These are phyloP conservation scores for Pristionchus exspectatus DNA, from an alignment of 2,888 invertebrate species.

Conservation along the genomic window DNA sequence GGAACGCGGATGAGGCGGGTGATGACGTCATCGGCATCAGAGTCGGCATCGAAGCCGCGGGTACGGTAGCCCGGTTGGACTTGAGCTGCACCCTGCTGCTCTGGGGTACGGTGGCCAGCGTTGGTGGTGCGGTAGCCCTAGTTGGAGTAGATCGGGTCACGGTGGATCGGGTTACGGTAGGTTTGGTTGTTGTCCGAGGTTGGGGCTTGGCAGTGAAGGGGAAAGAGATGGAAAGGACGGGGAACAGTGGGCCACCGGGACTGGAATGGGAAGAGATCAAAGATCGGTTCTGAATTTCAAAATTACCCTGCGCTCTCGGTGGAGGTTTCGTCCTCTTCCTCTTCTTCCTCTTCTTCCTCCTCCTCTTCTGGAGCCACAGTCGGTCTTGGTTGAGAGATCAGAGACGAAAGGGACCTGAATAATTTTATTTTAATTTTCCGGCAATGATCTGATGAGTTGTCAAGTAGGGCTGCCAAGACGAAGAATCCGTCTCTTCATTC, in stretches of 20 bases:
- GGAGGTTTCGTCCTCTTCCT: slow-evolving; percentile 50
- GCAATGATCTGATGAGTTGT: too few relatives aligned
- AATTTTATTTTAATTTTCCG: too few relatives aligned
- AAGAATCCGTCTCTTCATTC: too few relatives aligned
- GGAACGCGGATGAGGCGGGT: not conserved
- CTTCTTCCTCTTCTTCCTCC: slow-evolving; percentile 44
- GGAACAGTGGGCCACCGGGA: slow-evolving; percentile 37
- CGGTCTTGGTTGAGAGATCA: not conserved
- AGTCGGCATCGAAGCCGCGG: not conserved
- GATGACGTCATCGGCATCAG: not conserved
- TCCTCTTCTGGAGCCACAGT: not conserved
- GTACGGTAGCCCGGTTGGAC: not conserved
- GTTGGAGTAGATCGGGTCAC: not conserved
- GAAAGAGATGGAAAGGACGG: slow-evolving; percentile 41
- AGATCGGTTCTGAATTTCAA: not conserved
- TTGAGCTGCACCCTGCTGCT: not conserved
- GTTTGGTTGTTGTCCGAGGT: not conserved
- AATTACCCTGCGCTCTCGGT: not conserved
- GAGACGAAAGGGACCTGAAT: slow-evolving; percentile 5
- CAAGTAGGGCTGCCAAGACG: too few relatives aligned
- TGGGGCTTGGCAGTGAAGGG: not conserved
- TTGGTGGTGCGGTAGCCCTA: not conserved
- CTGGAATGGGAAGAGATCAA: slow-evolving; percentile 37
- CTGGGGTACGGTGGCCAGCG: not conserved
- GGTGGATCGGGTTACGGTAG: not conserved